Evolutionary conservation across 2,113 vertebrate species (phyloP), one percentile per base, ranked within the genome.

Genomic region (Crotophaga sulcirostris): DNA sequence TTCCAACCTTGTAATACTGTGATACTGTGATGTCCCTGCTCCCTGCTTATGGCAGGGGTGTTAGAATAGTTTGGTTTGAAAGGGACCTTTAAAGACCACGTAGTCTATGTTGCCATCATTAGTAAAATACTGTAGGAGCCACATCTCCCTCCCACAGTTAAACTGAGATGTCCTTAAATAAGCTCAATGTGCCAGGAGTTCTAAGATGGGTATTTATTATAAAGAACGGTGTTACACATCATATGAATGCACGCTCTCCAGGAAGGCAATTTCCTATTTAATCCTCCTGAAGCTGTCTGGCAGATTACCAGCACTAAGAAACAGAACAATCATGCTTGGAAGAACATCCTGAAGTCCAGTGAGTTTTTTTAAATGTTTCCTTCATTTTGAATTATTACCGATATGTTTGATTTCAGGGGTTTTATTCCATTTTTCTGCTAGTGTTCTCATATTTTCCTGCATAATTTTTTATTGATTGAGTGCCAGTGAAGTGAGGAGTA

Each of bases 211-310:
- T 88, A 52, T 55, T 67, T 29, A 52, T 55, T 87, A 44, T 29
- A 69, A 33, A 4, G 10, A 70, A 47, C 24, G 19, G 24, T 64
- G 38, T 72, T 54, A 23, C 10, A 13, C 7, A 31, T 23, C 34
- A 24, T 33, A 47, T 45, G 31, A 49, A 42, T 36, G 14, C 0
- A 0, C 36, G n/a, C 7, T 36, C 25, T 66, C 88, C 1, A 2
- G 49, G 13, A 82, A 87, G 21, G 31, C 3, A 58, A 85, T 74
- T 88, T 86, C 55, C 13, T 33, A 51, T 45, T 69, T 73, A 95
- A 88, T 47, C 66, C 34, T 70, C 28, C 16, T 6, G 3, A 80
- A 80, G 20, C 26, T 80, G 40, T 38, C 34, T 9, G 2, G 80
- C 86, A 21, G 20, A 77, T 90, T 87, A 49, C 10, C 2, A 31